These are phyloP conservation scores for Montipora efflorescens DNA, from an alignment of 64 coral and sea anemone genomes.

Conservation along the genomic window DNA sequence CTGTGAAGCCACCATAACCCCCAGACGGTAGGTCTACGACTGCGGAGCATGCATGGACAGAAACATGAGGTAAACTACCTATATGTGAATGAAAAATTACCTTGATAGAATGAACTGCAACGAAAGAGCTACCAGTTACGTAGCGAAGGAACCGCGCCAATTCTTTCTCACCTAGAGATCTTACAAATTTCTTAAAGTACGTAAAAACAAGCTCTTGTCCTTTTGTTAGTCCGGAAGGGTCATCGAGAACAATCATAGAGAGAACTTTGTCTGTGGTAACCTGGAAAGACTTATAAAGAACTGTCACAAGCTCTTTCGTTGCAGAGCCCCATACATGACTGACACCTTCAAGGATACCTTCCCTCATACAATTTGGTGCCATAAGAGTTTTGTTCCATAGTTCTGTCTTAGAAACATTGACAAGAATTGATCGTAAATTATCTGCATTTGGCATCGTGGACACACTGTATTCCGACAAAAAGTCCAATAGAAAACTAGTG, in stretches of 20 bases:
- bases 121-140: constrained; percentile 12
- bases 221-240: constrained; percentile 23
- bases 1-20: constrained; percentile 25
- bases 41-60: constrained; percentile 4
- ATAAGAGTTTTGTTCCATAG: background rate
- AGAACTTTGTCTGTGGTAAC: constrained; percentile 48
- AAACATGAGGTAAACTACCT: constrained; percentile 27
- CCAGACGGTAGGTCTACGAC: constrained; percentile 22
- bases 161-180: constrained; percentile 13
- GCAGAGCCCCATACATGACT: background rate
- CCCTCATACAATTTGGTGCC: background rate
- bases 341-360: background rate
- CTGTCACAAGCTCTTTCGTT: background rate
- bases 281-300: constrained; percentile 8
- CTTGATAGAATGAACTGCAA: constrained; percentile 21
- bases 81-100: constrained; percentile 45
- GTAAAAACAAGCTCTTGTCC: constrained; percentile 47
- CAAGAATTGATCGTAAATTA: background rate
- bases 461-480: background rate
- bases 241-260: constrained; percentile 35
- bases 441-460: background rate
- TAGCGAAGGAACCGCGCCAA: constrained; percentile 1
- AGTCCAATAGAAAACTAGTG: background rate
- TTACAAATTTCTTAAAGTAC: constrained; percentile 28
- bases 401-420: background rate